Percentiles rank a stretch among this genome's conserved stretches.
phyloP scores from a whole-genome alignment of 2,113 vertebrate species.

The Sylvilagus bachmani region DNA sequence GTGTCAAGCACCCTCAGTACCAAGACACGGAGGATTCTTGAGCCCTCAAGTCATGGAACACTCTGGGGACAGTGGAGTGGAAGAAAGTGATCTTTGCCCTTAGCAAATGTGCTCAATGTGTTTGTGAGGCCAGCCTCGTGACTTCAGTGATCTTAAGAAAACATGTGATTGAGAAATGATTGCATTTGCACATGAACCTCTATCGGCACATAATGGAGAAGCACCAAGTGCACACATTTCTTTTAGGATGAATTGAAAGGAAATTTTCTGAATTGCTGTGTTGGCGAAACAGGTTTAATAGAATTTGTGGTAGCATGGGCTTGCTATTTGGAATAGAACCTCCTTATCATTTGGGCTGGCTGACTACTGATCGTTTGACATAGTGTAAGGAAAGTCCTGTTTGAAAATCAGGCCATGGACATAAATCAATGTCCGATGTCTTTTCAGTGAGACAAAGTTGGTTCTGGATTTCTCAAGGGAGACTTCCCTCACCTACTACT shows the following conservation, averaged over 20 bases:
- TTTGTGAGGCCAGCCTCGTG: conserved; percentile 36
- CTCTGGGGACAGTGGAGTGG: not conserved
- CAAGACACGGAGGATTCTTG: conserved; percentile 59
- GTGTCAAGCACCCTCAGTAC: conserved; percentile 50
- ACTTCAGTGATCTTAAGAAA: conserved; percentile 50
- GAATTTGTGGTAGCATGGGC: conserved; percentile 28
- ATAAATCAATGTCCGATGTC: not conserved
- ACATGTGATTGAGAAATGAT: conserved; percentile 65
- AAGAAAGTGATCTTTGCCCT: conserved; percentile 74
- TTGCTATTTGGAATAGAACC: conserved; percentile 11
- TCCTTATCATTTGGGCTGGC: conserved; percentile 55
- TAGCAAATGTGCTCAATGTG: conserved; percentile 4
- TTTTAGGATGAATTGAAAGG: conserved; percentile 26
- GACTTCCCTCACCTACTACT: not conserved
- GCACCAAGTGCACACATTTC: not conserved
- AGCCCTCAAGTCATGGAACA: conserved; percentile 50
- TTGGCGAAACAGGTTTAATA: conserved; percentile 37
- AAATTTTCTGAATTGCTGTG: conserved; percentile 14
- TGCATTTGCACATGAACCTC: conserved; percentile 31
- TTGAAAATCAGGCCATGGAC: conserved; percentile 18
- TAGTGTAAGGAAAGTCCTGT: conserved; percentile 60
- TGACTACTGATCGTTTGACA: not conserved
- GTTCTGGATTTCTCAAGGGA: conserved; percentile 37
- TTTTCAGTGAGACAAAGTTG: conserved; percentile 30
- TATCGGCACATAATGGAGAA: not conserved